Conservation (phyloP, 2,797 vertebrate species). For the Sebastes steindachneri region DNA sequence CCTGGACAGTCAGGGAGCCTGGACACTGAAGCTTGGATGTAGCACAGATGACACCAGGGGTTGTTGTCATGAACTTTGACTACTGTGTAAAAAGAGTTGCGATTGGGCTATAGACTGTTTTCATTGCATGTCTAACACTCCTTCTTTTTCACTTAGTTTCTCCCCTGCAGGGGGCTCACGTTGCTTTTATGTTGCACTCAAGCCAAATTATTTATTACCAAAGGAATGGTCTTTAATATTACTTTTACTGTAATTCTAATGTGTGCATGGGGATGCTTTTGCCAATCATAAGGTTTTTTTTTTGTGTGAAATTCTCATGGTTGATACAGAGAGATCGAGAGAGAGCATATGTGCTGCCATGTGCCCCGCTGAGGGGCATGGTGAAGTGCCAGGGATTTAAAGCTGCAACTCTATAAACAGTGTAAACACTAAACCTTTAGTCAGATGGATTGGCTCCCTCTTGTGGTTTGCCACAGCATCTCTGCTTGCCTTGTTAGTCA, state of each 20-base stretch:
- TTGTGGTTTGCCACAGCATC: conserved; percentile 57
- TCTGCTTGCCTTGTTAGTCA: conserved; percentile 63
- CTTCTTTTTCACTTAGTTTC: conserved; percentile 50
- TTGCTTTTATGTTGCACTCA: conserved; percentile 81
- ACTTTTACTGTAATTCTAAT: conserved; percentile 55
- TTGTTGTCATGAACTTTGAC: conserved; percentile 59
- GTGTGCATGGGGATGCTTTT: conserved; percentile 65
- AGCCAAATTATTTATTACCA: conserved; percentile 85
- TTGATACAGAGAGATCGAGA: conserved; percentile 50
- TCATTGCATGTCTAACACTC: conserved; percentile 68
- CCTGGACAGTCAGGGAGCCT: conserved; percentile 77
- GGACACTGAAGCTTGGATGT: conserved; percentile 85
- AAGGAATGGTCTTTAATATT: conserved; percentile 72
- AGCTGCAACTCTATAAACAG: conserved; percentile 36
- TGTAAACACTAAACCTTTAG: conserved; percentile 53
- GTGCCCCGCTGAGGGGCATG: conserved; percentile 57
- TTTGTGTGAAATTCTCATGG: conserved; percentile 37
- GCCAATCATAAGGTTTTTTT: conserved; percentile 47
- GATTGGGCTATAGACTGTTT: conserved; percentile 61
- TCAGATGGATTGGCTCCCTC: conserved; percentile 61
- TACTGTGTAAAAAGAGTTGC: conserved; percentile 65
- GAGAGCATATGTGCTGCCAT: conserved; percentile 65
- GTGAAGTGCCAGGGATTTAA: conserved; percentile 66
- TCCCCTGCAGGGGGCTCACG: conserved; percentile 34
- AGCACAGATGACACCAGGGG: conserved; percentile 53